Evolutionary conservation across 2,888 invertebrate genomes (phyloP), one percentile per base, ranked within the genome.

Genomic region (Rotaria socialis): DNA sequence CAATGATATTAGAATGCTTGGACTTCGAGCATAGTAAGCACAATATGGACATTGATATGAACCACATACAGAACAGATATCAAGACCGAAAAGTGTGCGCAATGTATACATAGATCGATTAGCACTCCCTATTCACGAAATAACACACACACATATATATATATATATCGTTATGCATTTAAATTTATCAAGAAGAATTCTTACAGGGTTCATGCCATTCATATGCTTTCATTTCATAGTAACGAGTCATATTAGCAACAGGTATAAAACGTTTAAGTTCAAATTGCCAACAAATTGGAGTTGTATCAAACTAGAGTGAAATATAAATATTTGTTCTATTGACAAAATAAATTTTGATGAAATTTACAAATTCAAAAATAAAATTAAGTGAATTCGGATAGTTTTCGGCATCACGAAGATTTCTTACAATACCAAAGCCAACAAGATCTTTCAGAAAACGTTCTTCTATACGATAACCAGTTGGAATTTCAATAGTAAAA

Each of bases 201-300:
- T 91, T 91, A 96, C 96, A 96, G 89, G 80, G 80, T 47, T 80
- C 80, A 80, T 80, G 80, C 80, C 80, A 80, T 80, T 80, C 80
- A 47, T 80, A 80, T 14, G 47, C 80, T 80, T 80, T 80, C 80
- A 80, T 80, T 43, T 80, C 47, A 47, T 80, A 80, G n/a, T 80
- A 80, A 24, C 96, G 93, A 0, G 97, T 96, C 95, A 96, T 95
- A 92, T 97, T 97, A 85, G 97, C 97, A 5, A 97, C 80, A 47
- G 80, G 80, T 10, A 80, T 80, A 24, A 10, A 80, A n/a, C 80
- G 47, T 47, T 80, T 80, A 10, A 80, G 24, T 47, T 80, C 80
- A n/a, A 47, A 80, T 80, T 47, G 24, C 80, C 80, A 80, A 80
- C 80, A 80, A 24, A 47, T 80, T 2, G 80, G 80, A 47, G 80